Conservation (phyloP, 2,888 invertebrate species). For the Pristionchus mayeri region DNA sequence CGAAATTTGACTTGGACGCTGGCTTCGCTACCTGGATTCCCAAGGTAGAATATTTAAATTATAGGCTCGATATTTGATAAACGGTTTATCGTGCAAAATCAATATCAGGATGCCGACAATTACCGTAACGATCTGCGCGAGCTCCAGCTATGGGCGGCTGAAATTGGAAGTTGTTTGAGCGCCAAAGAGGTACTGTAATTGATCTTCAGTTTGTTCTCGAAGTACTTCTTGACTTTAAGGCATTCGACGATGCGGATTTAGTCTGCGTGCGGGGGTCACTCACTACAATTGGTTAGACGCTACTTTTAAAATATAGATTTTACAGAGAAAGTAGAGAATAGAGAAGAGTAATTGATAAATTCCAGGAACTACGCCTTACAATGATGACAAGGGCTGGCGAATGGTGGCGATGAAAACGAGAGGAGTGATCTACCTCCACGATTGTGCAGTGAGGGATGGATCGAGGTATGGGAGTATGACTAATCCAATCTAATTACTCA, state of each 20-base stretch:
- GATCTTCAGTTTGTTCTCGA: neutral
- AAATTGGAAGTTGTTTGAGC: neutral
- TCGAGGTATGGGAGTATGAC: neutral
- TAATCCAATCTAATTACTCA: no score
- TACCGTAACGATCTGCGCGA: slow-evolving; percentile 31
- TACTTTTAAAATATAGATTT: no score
- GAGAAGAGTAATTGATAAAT: neutral
- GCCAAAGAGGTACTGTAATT: neutral
- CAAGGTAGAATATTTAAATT: neutral
- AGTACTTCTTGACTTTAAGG: slow-evolving; percentile 43
- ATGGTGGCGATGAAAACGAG: slow-evolving; percentile 83
- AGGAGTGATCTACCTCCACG: slow-evolving; percentile 56
- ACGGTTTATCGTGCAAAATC: no score
- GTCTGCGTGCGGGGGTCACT: slow-evolving; percentile 71
- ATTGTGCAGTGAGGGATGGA: slow-evolving; percentile 34
- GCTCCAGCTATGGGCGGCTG: slow-evolving; percentile 20
- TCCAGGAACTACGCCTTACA: slow-evolving; percentile 56
- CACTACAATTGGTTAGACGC: slow-evolving; percentile 59
- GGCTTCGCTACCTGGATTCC: slow-evolving; percentile 14
- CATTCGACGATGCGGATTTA: slow-evolving; percentile 62
- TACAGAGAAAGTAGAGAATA: no score
- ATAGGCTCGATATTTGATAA: no score
- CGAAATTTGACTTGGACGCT: slow-evolving; percentile 8
- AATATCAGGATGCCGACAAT: slow-evolving; percentile 1
- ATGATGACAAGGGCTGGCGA: slow-evolving; percentile 80